phyloP scores from a whole-genome alignment of 2,113 vertebrate species.

The Capreolus pygargus region DNA sequence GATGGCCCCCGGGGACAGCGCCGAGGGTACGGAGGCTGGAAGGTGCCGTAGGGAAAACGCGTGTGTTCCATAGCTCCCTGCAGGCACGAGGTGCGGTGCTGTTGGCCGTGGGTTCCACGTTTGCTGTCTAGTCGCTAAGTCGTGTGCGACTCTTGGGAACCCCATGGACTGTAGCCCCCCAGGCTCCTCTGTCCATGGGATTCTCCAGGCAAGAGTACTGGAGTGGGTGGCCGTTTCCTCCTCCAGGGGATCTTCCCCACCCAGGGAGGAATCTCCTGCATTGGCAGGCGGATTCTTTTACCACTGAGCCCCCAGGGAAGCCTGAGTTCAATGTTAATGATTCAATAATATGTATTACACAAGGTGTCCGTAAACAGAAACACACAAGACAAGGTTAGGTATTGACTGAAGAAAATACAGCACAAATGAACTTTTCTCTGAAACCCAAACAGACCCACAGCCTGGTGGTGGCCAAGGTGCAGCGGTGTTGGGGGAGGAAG shows the following conservation, averaged over 20 bases:
- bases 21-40: too few species aligned
- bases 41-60: neutral
- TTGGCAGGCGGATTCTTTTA: neutral
- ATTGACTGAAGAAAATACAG: rapidly evolving
- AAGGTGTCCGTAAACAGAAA: neutral
- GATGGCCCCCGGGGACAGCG: neutral
- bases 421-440: neutral
- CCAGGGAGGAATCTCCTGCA: neutral
- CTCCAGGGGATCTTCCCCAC: neutral
- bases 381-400: neutral
- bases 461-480: neutral
- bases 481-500: neutral
- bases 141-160: rapidly evolving
- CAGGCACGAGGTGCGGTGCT: rapidly evolving
- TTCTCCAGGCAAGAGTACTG: neutral
- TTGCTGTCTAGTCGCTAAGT: neutral
- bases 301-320: neutral
- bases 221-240: neutral
- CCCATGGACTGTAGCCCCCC: neutral
- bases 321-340: neutral
- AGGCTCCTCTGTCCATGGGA: neutral
- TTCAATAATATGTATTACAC: too few species aligned
- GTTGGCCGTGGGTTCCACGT: rapidly evolving
- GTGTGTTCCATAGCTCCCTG: rapidly evolving
- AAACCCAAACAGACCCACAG: neutral